Conservation (phyloP, 2,113 vertebrate genomes). For the Pogona vitticeps region DNA sequence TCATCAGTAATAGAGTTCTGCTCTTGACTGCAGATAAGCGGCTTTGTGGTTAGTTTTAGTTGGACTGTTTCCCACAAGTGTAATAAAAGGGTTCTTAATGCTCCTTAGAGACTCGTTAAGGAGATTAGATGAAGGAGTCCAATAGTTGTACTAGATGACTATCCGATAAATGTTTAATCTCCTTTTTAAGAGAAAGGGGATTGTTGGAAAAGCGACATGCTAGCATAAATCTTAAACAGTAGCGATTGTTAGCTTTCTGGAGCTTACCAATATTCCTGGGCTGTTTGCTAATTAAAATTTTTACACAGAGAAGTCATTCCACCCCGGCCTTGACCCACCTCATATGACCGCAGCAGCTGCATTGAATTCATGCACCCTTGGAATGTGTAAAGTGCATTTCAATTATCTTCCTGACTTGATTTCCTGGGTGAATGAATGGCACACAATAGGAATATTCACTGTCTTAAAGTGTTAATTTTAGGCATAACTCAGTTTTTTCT, state of each 20-base stretch:
- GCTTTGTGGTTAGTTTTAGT: conserved; percentile 74
- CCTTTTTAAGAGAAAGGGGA: conserved; percentile 37
- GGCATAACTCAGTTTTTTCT: not conserved
- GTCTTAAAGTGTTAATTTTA: conserved; percentile 66
- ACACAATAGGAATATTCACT: conserved; percentile 76
- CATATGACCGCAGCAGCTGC: conserved; percentile 68
- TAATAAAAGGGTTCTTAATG: conserved; percentile 78
- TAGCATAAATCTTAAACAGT: conserved; percentile 75
- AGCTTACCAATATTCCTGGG: conserved; percentile 71
- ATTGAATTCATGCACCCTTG: conserved; percentile 65
- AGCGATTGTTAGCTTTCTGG: conserved; percentile 75
- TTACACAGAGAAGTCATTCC: conserved; percentile 68
- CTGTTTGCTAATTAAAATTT: conserved; percentile 79
- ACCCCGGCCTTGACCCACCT: conserved; percentile 66
- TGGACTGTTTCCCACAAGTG: conserved; percentile 73
- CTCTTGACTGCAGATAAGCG: conserved; percentile 64
- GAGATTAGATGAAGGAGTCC: conserved; percentile 73
- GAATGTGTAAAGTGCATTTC: conserved; percentile 80
- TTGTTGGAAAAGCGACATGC: conserved; percentile 62
- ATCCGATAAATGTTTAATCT: conserved; percentile 64
- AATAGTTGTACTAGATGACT: conserved; percentile 71
- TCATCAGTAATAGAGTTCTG: conserved; percentile 43
- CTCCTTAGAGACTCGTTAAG: conserved; percentile 71
- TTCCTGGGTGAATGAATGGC: conserved; percentile 77
- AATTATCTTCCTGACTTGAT: conserved; percentile 65